These are phyloP conservation scores for Cantharis lateralis DNA, from an alignment of 2,888 invertebrate species.

Conservation along the genomic window DNA sequence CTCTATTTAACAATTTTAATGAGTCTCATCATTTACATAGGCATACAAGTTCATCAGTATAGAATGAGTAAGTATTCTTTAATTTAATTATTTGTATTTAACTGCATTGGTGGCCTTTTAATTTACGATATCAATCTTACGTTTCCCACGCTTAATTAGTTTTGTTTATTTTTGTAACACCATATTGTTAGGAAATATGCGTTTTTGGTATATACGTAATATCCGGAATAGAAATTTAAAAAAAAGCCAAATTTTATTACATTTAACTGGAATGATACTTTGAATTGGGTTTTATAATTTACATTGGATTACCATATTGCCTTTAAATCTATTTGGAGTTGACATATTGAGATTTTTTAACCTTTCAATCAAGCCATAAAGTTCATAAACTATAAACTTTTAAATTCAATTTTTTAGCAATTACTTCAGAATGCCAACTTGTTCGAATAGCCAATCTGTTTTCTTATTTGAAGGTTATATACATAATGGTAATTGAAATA, in stretches of 20 bases:
- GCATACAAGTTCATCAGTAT: neutral
- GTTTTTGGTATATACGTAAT: neutral
- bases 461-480: neutral
- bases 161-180: neutral
- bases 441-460: neutral
- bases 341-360: neutral
- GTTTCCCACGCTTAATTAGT: neutral
- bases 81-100: neutral
- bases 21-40: neutral
- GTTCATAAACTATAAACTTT: neutral
- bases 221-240: neutral
- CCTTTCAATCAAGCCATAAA: neutral
- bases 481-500: neutral
- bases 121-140: neutral
- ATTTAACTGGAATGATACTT: neutral
- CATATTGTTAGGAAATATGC: neutral
- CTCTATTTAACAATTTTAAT: neutral
- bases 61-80: neutral
- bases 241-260: neutral
- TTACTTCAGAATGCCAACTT: neutral
- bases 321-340: neutral
- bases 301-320: no score
- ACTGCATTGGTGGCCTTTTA: neutral
- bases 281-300: no score
- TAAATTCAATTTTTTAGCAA: neutral